phyloP scores from a whole-genome alignment of 2,888 invertebrate genomes.

The Zootermopsis nevadensis region DNA sequence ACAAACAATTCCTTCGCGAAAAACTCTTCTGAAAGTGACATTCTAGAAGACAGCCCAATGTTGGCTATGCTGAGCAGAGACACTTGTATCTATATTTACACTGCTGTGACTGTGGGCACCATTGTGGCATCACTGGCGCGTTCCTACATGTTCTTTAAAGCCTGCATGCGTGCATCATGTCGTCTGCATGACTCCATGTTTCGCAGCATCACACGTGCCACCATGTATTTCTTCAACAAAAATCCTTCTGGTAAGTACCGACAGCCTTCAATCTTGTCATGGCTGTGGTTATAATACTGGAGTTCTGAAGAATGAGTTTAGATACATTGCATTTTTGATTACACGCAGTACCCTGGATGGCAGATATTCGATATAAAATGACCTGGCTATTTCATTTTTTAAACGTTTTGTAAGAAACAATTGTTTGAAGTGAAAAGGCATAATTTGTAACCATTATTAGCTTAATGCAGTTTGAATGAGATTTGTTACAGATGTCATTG shows the following conservation, averaged over 20 bases:
- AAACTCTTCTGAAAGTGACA: background rate
- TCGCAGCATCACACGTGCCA: constrained; percentile 65
- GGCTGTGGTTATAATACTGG: too few species aligned
- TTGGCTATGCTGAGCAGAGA: constrained; percentile 12
- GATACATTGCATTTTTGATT: too few species aligned
- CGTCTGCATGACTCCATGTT: constrained; percentile 69
- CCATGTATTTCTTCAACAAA: constrained; percentile 82
- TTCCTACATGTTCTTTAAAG: constrained; percentile 42
- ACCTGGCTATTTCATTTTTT: too few species aligned
- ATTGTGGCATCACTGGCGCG: constrained; percentile 59
- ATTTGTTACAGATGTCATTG: too few species aligned
- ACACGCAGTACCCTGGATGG: too few species aligned
- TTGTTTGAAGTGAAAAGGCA: too few species aligned
- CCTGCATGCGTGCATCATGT: constrained; percentile 65
- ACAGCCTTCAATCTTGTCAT: too few species aligned
- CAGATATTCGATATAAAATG: too few species aligned
- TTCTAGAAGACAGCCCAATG: background rate
- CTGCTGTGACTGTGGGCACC: constrained; percentile 62
- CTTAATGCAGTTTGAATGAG: too few species aligned
- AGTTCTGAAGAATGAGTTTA: too few species aligned
- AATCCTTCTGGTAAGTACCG: constrained; percentile 72
- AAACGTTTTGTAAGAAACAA: too few species aligned
- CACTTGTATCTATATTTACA: constrained; percentile 61
- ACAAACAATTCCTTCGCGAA: background rate
- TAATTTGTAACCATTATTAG: too few species aligned